Evolutionary conservation across 2,888 invertebrate species (phyloP).

Genomic region (Eupsilia transversa): DNA sequence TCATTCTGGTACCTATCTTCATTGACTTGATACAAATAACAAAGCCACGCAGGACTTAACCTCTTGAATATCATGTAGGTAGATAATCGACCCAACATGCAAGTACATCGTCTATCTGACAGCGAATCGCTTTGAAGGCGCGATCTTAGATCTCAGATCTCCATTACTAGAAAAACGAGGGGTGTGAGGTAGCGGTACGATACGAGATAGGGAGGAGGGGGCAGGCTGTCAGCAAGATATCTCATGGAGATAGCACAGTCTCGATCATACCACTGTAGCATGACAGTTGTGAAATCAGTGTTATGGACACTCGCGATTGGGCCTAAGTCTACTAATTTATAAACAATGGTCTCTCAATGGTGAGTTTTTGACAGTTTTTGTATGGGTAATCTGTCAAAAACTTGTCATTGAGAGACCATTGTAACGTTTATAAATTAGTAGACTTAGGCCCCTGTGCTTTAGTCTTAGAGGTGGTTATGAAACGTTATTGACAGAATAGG

Average conservation of each 20-base stretch:
- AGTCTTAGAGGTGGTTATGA: too few relatives aligned
- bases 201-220: neutral
- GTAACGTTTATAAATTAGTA: too few relatives aligned
- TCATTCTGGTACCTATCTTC: too few relatives aligned
- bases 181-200: conserved; percentile 15
- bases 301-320: conserved; percentile 3
- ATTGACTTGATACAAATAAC: conserved; percentile 3
- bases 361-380: too few relatives aligned
- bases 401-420: too few relatives aligned
- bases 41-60: conserved; percentile 9
- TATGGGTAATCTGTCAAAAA: too few relatives aligned
- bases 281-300: conserved; percentile 24
- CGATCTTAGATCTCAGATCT: conserved; percentile 58
- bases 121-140: conserved; percentile 48
- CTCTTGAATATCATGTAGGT: neutral
- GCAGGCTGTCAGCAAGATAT: conserved; percentile 40
- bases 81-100: neutral
- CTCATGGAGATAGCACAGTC: conserved; percentile 48
- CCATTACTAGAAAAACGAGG: conserved; percentile 40
- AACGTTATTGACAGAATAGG: too few relatives aligned
- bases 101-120: conserved; percentile 25
- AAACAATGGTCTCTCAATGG: too few relatives aligned
- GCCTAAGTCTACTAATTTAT: too few relatives aligned
- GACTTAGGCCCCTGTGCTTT: too few relatives aligned
- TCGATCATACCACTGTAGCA: conserved; percentile 24